Conservation (phyloP, 2,113 vertebrate genomes). For the Enhydra lutris region DNA sequence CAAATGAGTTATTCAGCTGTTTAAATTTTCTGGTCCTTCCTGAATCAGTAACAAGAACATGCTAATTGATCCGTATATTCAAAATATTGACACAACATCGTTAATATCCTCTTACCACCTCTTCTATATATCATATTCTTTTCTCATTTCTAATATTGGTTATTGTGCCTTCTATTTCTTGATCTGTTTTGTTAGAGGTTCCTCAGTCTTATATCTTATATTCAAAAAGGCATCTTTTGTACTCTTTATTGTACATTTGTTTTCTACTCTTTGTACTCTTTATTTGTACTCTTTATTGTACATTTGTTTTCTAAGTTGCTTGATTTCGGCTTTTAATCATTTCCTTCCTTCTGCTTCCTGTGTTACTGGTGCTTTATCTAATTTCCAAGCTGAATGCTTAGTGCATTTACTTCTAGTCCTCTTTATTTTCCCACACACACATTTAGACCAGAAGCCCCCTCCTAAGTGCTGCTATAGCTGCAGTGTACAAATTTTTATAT, state of each 20-base stretch:
- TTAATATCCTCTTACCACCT: neutral
- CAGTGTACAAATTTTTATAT: neutral
- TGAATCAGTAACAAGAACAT: neutral
- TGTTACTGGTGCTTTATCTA: neutral
- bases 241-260: neutral
- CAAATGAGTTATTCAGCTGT: neutral
- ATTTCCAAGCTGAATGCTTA: neutral
- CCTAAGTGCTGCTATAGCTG: neutral
- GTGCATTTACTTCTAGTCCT: neutral
- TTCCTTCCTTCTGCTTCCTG: neutral
- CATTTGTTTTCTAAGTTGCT: neutral
- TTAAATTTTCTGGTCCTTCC: neutral
- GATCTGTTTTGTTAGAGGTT: neutral
- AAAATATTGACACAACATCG: neutral
- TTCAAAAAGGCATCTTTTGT: neutral
- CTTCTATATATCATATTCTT: neutral
- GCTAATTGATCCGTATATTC: neutral
- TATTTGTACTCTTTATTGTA: neutral
- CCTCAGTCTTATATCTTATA: neutral
- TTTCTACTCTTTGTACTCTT: no score
- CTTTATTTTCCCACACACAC: neutral
- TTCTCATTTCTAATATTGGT: neutral
- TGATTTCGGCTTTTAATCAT: neutral
- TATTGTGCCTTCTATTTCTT: neutral
- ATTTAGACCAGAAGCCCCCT: neutral